Conservation (phyloP, 2,888 invertebrate genomes). For the Lumbricus terrestris region DNA sequence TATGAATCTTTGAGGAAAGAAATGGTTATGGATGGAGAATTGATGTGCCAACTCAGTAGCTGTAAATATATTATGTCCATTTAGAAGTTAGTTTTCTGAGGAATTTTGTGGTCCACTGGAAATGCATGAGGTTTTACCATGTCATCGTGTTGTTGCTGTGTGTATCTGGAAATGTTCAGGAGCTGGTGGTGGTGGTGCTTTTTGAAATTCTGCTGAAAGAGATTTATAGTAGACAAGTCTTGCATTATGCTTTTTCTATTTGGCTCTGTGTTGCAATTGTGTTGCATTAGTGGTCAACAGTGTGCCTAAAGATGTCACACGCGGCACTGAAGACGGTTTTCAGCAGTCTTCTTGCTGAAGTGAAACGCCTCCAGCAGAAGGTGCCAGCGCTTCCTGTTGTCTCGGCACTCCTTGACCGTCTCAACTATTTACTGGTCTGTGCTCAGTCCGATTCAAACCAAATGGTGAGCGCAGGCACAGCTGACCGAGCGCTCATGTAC, state of each 20-base stretch:
- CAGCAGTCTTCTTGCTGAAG: conserved; percentile 75
- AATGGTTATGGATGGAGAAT: too few species aligned
- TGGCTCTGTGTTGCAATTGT: not conserved
- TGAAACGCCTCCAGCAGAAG: conserved; percentile 73
- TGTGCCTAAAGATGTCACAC: conserved; percentile 78
- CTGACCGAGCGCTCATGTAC: conserved; percentile 71
- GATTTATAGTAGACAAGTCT: not conserved
- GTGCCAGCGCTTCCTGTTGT: conserved; percentile 84
- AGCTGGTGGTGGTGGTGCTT: too few species aligned
- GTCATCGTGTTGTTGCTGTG: too few species aligned
- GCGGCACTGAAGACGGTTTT: conserved; percentile 77
- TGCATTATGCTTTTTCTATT: not conserved
- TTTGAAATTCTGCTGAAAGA: not conserved
- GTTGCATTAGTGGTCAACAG: conserved; percentile 82
- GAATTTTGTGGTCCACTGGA: too few species aligned
- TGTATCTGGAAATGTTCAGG: too few species aligned
- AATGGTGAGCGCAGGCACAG: conserved; percentile 38
- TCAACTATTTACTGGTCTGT: conserved; percentile 56
- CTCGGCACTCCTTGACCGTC: conserved; percentile 81
- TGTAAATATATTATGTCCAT: too few species aligned
- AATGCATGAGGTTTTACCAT: too few species aligned
- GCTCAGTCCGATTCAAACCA: conserved; percentile 34
- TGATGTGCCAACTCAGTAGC: too few species aligned
- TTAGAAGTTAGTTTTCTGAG: too few species aligned
- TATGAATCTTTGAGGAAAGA: too few species aligned